Conservation (phyloP, 2,113 vertebrate genomes). For the Tenebrosternarchus preto region DNA sequence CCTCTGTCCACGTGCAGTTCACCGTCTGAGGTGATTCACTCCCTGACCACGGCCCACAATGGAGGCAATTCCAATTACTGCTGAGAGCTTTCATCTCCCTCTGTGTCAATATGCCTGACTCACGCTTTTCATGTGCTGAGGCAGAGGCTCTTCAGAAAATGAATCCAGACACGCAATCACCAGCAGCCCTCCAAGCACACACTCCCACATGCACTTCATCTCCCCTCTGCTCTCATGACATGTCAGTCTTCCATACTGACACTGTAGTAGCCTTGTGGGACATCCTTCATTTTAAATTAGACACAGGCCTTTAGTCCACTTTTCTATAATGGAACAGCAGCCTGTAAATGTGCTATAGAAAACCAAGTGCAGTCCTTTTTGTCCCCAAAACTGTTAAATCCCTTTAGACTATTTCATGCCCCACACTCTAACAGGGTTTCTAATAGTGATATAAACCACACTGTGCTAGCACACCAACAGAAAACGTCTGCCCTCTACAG, state of each 20-base stretch:
- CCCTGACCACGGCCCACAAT: slow-evolving; percentile 7
- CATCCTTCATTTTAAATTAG: slow-evolving; percentile 14
- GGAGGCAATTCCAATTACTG: slow-evolving; percentile 58
- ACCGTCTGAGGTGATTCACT: slow-evolving; percentile 23
- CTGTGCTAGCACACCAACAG: background rate
- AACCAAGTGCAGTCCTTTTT: no score
- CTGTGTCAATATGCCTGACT: slow-evolving; percentile 59
- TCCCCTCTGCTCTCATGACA: slow-evolving; percentile 13
- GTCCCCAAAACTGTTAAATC: no score
- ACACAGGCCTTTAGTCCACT: background rate
- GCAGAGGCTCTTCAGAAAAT: slow-evolving; percentile 65
- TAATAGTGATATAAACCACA: no score
- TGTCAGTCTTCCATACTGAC: slow-evolving; percentile 15
- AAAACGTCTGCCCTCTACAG: slow-evolving; percentile 42
- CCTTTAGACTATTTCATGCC: background rate
- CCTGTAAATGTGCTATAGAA: slow-evolving; percentile 1
- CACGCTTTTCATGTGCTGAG: slow-evolving; percentile 46
- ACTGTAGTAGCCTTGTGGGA: background rate
- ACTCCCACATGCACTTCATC: background rate
- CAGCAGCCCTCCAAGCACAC: slow-evolving; percentile 5
- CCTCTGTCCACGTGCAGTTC: background rate
- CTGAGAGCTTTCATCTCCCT: slow-evolving; percentile 67
- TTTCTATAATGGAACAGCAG: slow-evolving; percentile 8
- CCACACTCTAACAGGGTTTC: no score
- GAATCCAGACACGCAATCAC: slow-evolving; percentile 56